Evolutionary conservation across 2,888 invertebrate species (phyloP).

Genomic region (Cremastinae sp.): DNA sequence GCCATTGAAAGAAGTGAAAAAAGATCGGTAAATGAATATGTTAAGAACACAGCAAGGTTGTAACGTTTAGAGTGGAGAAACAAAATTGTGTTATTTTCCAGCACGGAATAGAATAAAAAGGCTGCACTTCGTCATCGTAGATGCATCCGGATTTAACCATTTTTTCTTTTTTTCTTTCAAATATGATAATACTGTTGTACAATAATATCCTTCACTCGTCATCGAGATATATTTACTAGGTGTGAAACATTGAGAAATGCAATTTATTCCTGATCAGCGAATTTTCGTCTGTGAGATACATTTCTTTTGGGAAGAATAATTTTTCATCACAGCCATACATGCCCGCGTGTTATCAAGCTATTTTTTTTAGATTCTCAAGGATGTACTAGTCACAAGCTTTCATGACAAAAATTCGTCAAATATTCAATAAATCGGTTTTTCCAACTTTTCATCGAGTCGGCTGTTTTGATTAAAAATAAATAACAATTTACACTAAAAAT

Average conservation of each 20-base stretch:
- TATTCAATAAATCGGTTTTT: neutral
- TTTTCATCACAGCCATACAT: slow-evolving; percentile 54
- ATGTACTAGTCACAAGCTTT: neutral
- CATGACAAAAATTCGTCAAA: neutral
- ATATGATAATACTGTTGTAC: slow-evolving; percentile 22
- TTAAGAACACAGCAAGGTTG: slow-evolving; percentile 64
- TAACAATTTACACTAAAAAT: too few relatives aligned
- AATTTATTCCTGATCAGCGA: neutral
- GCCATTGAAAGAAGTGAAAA: slow-evolving; percentile 59
- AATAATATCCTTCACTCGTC: slow-evolving; percentile 17
- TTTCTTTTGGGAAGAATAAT: slow-evolving; percentile 40
- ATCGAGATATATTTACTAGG: neutral
- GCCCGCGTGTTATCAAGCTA: slow-evolving; percentile 54
- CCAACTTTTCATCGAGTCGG: slow-evolving; percentile 11
- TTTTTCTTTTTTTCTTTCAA: slow-evolving; percentile 32
- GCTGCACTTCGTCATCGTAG: slow-evolving; percentile 37
- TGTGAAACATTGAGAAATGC: slow-evolving; percentile 43
- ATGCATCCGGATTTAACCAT: slow-evolving; percentile 31
- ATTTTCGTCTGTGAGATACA: slow-evolving; percentile 15
- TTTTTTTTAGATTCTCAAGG: neutral
- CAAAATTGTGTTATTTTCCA: slow-evolving; percentile 55
- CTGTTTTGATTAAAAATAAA: slow-evolving; percentile 5
- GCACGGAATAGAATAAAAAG: slow-evolving; percentile 57
- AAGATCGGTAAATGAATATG: slow-evolving; percentile 20
- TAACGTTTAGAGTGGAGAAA: slow-evolving; percentile 64